Percentiles rank a stretch among this genome's conserved stretches.
Evolutionary conservation across 2,113 vertebrate species (phyloP).

Genomic region (Chloebia gouldiae): DNA sequence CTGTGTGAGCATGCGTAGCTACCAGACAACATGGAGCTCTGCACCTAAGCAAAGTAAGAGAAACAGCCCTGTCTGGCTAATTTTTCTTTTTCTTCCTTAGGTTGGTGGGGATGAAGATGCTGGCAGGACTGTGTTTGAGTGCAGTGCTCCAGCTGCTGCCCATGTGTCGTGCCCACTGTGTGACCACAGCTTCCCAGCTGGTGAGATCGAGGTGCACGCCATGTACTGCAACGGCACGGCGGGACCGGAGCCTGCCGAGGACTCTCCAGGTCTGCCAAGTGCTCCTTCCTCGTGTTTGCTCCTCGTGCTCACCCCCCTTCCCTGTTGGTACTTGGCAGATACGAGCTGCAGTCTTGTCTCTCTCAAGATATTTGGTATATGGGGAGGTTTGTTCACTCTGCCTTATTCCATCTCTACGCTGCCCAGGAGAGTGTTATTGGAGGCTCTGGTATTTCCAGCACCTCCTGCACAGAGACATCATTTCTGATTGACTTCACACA

Average conservation of each 20-base stretch:
- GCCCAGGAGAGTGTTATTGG: background rate
- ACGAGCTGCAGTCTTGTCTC: background rate
- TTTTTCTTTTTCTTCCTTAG: conserved; percentile 41
- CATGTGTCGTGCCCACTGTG: conserved; percentile 85
- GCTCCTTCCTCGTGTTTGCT: background rate
- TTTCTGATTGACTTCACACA: background rate
- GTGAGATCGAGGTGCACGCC: conserved; percentile 85
- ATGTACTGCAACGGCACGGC: conserved; percentile 83
- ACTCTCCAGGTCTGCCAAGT: conserved; percentile 31
- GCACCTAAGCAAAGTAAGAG: background rate
- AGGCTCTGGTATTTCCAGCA: background rate
- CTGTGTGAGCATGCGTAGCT: background rate
- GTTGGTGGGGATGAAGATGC: conserved; percentile 50
- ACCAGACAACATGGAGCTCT: background rate
- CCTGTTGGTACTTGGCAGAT: background rate
- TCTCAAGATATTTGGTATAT: background rate
- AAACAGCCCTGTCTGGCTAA: background rate
- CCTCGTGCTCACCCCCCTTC: background rate
- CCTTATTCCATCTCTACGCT: background rate
- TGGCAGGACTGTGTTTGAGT: background rate
- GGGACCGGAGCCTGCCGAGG: conserved; percentile 25
- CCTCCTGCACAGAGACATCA: background rate
- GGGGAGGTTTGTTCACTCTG: background rate
- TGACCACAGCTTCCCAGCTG: conserved; percentile 73
- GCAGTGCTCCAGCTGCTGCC: background rate